Base-by-base conservation (phyloP, 1,140 invertebrate genomes). In the Sycobia sp. region DNA sequence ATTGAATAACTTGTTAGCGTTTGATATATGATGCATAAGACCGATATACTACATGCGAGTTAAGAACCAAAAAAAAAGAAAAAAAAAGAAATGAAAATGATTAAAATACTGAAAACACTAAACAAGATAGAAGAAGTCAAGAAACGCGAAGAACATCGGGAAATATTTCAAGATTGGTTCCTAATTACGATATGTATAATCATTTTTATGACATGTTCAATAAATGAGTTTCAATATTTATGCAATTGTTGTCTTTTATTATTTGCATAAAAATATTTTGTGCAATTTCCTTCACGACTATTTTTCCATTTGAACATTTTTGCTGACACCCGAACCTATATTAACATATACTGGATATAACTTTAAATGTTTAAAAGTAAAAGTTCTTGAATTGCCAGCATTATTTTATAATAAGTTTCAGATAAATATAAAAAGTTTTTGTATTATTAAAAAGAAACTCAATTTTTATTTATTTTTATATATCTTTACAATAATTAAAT, bases 171-270 rank as follows among this genome's bases (percentile, higher is more conserved):
- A 68, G 66, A 47, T 69, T 66, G 65, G 66, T 73, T 75, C 55
- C 71, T 67, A 58, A 73, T 68, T 71, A 29, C 41, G 71, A 73
- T 69, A 75, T 74, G 72, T 77, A 77, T 77, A 62, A 68, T 71
- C 69, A 76, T 77, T 77, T 78, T 77, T 78, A 75, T 76, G 76
- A 73, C 71, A 74, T 73, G 71, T 77, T 78, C 73, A 78, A 78
- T 78, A 78, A 78, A 77, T 74, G 69, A 78, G 70, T 77, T 77
- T 73, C 55, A 62, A 69, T 49, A 27, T 34, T 53, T 53, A 46
- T 13, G 27, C 20, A 34, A 54, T 54, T 14, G n/a, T 3, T 50
- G 9, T 34, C 36, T 13, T 44, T 58, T 36, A 13, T 41, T 47
- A 5, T 29, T 49, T n/a, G n/a, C n/a, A n/a, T n/a, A n/a, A n/a